Evolutionary conservation across 2,113 vertebrate genomes (phyloP).

Genomic region (Acinonyx jubatus): DNA sequence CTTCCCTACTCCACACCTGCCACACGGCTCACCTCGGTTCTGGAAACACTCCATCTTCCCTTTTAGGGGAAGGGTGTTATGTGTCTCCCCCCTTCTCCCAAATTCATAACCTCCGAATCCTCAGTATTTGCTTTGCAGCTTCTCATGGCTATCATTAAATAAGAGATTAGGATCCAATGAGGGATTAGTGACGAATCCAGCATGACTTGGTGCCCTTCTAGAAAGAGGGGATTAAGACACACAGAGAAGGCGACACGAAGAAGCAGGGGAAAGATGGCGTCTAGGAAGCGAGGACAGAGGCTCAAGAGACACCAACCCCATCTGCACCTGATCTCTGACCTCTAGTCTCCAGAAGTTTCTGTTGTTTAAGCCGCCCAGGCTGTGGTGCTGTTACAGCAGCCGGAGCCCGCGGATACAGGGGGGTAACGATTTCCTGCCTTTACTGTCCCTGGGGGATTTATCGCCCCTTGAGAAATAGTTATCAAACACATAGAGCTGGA

Average conservation of each 20-base stretch:
- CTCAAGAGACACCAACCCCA: background rate
- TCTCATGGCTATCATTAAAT: background rate
- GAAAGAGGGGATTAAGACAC: background rate
- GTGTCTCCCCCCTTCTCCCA: too few species aligned
- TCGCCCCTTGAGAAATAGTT: background rate
- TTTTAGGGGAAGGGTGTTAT: background rate
- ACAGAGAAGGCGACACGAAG: background rate
- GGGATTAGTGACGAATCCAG: background rate
- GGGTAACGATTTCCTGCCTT: background rate
- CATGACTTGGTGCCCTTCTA: background rate
- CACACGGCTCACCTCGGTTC: background rate
- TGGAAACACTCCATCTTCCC: background rate
- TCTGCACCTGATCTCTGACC: background rate
- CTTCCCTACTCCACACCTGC: background rate
- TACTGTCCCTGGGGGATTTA: background rate
- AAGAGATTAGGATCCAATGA: background rate
- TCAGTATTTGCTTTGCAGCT: background rate
- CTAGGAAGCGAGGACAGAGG: too few species aligned
- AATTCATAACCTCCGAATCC: background rate
- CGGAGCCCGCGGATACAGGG: fast-evolving
- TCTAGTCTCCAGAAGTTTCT: background rate
- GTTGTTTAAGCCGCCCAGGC: background rate
- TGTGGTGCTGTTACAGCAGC: too few species aligned
- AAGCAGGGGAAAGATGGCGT: too few species aligned
- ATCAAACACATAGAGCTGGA: background rate